These are phyloP conservation scores for Scylla paramamosain DNA, from an alignment of 1,140 invertebrate species.

Conservation along the genomic window DNA sequence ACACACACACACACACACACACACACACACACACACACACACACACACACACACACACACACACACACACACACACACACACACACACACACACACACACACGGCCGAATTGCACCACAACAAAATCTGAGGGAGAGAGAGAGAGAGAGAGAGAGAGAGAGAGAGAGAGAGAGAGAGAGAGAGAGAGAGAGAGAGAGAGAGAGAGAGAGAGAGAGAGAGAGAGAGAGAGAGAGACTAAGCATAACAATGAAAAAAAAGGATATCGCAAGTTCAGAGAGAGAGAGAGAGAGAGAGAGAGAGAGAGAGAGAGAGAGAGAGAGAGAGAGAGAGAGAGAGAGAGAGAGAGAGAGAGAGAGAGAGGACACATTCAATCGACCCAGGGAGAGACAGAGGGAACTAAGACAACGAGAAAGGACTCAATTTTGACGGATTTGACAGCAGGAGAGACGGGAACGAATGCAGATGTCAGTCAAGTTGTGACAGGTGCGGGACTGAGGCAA, in stretches of 20 bases:
- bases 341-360: not conserved
- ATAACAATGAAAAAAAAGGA: too few relatives aligned
- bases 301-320: too few relatives aligned
- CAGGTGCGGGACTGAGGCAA: not conserved
- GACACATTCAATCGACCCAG: not conserved
- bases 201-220: too few relatives aligned
- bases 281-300: too few relatives aligned
- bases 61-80: constrained; percentile 58
- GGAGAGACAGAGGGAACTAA: not conserved
- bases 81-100: constrained; percentile 58
- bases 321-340: too few relatives aligned
- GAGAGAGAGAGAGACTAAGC: too few relatives aligned
- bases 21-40: constrained; percentile 56
- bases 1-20: constrained; percentile 40
- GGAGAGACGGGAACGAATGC: not conserved
- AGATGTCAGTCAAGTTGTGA: not conserved
- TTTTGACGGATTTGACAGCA: not conserved
- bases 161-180: too few relatives aligned
- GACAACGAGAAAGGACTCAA: not conserved
- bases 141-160: too few relatives aligned
- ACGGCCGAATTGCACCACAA: too few relatives aligned
- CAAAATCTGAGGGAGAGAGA: too few relatives aligned
- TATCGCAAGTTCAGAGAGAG: too few relatives aligned
- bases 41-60: constrained; percentile 57
- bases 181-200: too few relatives aligned